A percentile compares a stretch with the other conserved stretches of the same genome.
phyloP scores from a whole-genome alignment of 1,140 invertebrate species.

The Anadara kagoshimensis region DNA sequence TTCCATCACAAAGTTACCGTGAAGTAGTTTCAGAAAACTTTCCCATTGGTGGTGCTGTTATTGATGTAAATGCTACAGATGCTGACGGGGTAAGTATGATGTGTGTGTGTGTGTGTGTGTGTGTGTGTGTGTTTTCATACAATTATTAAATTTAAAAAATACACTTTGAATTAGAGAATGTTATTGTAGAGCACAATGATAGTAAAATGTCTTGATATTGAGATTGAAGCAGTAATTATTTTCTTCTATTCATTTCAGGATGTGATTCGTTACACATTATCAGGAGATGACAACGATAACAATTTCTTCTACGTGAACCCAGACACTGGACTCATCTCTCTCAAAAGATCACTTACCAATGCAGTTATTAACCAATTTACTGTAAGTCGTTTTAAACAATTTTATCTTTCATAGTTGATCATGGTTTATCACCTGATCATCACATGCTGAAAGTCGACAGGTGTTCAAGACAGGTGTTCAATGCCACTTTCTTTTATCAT shows the following conservation, averaged over 20 bases:
- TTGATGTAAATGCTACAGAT: constrained; percentile 57
- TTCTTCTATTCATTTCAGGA: constrained; percentile 8
- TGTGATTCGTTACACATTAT: constrained; percentile 10
- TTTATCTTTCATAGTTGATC: no score
- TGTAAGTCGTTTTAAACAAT: constrained; percentile 29
- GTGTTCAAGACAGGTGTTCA: no score
- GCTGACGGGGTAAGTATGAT: constrained; percentile 51
- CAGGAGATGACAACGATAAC: constrained; percentile 15
- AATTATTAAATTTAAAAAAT: no score
- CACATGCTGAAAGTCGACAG: no score
- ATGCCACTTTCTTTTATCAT: no score
- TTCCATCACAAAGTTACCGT: constrained; percentile 73
- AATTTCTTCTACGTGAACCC: constrained; percentile 87
- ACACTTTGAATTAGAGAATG: no score
- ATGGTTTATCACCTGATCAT: no score
- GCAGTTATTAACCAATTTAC: constrained; percentile 42
- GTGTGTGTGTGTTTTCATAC: no score
- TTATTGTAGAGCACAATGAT: no score
- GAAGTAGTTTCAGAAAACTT: constrained; percentile 30
- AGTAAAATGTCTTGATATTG: no score
- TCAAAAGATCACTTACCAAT: constrained; percentile 43
- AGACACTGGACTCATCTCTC: constrained; percentile 87
- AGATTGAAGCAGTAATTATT: no score
- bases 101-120: no score
- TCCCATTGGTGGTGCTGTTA: constrained; percentile 36